Evolutionary conservation across 2,113 vertebrate genomes (phyloP).

Genomic region (Psilopogon haemacephalus): DNA sequence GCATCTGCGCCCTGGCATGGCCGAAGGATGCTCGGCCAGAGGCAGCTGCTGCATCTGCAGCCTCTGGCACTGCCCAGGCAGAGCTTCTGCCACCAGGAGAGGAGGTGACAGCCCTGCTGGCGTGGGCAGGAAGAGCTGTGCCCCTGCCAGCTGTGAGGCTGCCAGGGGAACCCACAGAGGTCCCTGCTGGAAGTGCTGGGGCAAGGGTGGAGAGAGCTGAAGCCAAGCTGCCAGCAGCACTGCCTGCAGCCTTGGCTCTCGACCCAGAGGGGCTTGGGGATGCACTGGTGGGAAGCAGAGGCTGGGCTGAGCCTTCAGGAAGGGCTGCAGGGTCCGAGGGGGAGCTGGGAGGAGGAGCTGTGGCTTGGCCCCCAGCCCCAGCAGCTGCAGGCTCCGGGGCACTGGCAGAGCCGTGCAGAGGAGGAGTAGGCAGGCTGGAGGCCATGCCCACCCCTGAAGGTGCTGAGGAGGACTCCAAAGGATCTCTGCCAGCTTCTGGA

Average conservation of each 20-base stretch:
- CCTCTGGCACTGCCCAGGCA: not conserved
- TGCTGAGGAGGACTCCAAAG: not conserved
- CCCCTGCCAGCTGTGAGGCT: not conserved
- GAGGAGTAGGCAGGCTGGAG: not conserved
- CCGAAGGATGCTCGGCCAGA: not conserved
- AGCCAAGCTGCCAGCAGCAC: not conserved
- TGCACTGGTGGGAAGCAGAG: not conserved
- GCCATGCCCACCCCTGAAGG: not conserved
- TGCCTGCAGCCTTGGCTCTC: not conserved
- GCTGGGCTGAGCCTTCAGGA: not conserved
- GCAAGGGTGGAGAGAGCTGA: not conserved
- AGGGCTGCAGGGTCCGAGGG: not conserved
- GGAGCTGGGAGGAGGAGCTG: no score
- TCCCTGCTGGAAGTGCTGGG: not conserved
- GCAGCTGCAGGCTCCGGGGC: rapidly evolving
- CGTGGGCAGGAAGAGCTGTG: not conserved
- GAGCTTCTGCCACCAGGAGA: not conserved
- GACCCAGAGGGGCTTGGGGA: not conserved
- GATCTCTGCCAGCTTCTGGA: not conserved
- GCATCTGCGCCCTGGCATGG: not conserved
- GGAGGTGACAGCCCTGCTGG: not conserved
- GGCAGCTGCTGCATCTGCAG: not conserved
- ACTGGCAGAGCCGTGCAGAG: not conserved
- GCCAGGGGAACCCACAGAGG: not conserved
- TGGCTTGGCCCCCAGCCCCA: rapidly evolving